These are phyloP conservation scores for Orius insidiosus DNA, from an alignment of 1,140 invertebrate genomes.

Conservation along the genomic window DNA sequence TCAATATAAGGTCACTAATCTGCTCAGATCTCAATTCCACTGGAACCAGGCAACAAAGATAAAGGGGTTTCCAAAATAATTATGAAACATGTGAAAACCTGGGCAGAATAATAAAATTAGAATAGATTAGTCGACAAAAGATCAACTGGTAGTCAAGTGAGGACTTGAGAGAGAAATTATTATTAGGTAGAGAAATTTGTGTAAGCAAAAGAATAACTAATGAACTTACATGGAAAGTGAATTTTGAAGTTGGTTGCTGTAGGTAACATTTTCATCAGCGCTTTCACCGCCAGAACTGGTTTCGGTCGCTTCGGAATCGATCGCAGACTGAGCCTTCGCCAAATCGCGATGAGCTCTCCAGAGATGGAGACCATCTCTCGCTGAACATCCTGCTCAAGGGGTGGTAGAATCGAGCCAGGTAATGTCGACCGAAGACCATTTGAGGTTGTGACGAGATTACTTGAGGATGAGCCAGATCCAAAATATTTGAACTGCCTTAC, in stretches of 20 bases:
- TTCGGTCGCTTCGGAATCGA: constrained; percentile 84
- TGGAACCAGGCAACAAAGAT: too few species aligned
- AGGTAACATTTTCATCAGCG: constrained; percentile 70
- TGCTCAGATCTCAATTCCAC: too few species aligned
- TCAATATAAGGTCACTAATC: too few species aligned
- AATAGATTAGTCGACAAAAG: too few species aligned
- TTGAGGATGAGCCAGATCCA: constrained; percentile 39
- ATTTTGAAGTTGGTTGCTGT: constrained; percentile 57
- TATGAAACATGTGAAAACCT: too few species aligned
- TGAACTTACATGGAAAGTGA: constrained; percentile 56
- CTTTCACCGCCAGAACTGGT: constrained; percentile 87
- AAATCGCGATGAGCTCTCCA: constrained; percentile 52
- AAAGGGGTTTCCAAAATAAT: too few species aligned
- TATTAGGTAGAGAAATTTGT: too few species aligned
- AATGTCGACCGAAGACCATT: constrained; percentile 16
- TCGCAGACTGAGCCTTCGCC: constrained; percentile 44
- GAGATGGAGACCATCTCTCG: constrained; percentile 42
- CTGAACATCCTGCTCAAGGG: constrained; percentile 26
- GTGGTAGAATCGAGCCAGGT: constrained; percentile 31
- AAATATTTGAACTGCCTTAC: constrained; percentile 30
- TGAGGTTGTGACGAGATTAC: constrained; percentile 22
- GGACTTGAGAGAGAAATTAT: too few species aligned
- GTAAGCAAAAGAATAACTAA: too few species aligned
- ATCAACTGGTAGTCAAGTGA: too few species aligned
- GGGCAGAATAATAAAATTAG: too few species aligned